phyloP scores from a whole-genome alignment of 2,113 vertebrate genomes.

The Nibea coibor region DNA sequence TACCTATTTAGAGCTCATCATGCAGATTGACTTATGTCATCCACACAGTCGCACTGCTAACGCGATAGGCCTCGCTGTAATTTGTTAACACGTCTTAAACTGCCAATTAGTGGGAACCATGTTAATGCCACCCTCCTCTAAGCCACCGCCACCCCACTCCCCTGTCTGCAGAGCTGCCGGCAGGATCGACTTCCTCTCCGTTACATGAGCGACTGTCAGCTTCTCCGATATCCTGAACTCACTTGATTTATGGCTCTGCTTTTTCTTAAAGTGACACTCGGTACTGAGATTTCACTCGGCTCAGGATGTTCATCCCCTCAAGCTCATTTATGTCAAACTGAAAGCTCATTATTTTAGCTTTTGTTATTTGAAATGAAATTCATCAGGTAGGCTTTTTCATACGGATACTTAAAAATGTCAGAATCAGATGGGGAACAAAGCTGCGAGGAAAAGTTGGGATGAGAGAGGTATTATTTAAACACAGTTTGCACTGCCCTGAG shows the following conservation, averaged over 20 bases:
- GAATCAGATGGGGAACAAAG: neutral
- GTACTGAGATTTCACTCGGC: neutral
- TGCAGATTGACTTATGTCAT: constrained; percentile 9
- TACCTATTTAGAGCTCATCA: neutral
- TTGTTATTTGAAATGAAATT: constrained; percentile 16
- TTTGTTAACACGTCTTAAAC: constrained; percentile 35
- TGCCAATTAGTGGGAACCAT: constrained; percentile 18
- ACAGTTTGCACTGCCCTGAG: neutral
- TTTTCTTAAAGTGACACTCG: neutral
- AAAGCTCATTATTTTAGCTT: constrained; percentile 12
- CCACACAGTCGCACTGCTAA: neutral
- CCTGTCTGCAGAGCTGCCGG: neutral
- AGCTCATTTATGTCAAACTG: neutral
- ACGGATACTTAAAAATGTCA: constrained; percentile 10
- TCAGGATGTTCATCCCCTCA: neutral
- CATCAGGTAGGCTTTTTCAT: neutral
- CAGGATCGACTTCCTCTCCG: neutral
- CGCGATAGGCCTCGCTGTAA: constrained; percentile 8
- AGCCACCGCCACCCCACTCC: neutral
- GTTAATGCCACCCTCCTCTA: neutral
- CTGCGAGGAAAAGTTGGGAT: neutral
- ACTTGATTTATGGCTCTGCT: constrained; percentile 19
- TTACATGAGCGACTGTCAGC: constrained; percentile 9
- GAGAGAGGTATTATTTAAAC: neutral
- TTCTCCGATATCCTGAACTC: constrained; percentile 5